These are phyloP conservation scores for Aphaenogaster rudis DNA, from an alignment of 1,140 invertebrate species.

Conservation along the genomic window DNA sequence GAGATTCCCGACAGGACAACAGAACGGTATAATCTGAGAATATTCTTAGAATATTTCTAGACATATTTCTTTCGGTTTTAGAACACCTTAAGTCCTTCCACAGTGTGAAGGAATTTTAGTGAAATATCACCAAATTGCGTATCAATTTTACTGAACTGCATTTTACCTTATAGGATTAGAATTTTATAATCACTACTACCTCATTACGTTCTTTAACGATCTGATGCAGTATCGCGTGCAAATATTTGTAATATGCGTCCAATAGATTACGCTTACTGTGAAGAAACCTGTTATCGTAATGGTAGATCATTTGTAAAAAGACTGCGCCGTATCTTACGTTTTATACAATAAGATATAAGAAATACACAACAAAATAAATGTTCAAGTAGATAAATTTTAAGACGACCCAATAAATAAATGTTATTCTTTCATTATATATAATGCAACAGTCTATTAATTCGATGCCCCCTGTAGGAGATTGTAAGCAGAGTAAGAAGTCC, in stretches of 20 bases:
- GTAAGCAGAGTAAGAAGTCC: slow-evolving; percentile 38
- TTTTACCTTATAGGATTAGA: neutral
- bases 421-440: slow-evolving; percentile 4
- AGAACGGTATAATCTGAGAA: neutral
- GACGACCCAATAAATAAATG: neutral
- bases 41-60: neutral
- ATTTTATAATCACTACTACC: slow-evolving; percentile 2
- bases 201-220: neutral
- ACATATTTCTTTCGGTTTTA: neutral
- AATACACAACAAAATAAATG: neutral
- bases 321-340: neutral
- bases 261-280: neutral
- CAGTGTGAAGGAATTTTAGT: neutral
- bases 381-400: neutral
- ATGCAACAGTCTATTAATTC: neutral
- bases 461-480: slow-evolving; percentile 35
- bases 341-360: neutral
- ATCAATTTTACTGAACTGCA: neutral
- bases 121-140: neutral
- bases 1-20: neutral
- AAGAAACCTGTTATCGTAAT: neutral
- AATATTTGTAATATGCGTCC: neutral
- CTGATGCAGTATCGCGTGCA: neutral
- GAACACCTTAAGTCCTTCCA: neutral
- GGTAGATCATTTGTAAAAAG: neutral